Evolutionary conservation across 2,888 invertebrate species (phyloP), one percentile per base, ranked within the genome.

Genomic region (Uropetala carovei): DNA sequence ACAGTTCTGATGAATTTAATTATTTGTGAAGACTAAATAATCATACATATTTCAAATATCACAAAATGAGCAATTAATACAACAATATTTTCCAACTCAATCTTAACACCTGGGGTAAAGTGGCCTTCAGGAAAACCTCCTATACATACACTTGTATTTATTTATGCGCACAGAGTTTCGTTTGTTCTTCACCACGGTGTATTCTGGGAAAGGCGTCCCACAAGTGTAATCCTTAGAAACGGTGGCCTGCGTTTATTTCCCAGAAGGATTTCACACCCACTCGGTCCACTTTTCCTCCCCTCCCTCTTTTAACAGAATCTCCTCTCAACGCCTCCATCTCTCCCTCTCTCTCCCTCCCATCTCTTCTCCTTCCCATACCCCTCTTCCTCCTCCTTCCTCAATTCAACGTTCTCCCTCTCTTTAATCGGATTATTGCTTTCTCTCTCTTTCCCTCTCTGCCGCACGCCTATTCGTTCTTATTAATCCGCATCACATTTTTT

Each of bases 221-320:
- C 89, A 68, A 89, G 89, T 68, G 64, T 89, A 89, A 89, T 89
- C 89, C 64, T 89, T 18, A 60, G 18, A 60, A 60, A 68, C 89
- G n/a, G 43, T 30, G 86, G 59, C 30, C 14, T 89, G 89, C 89
- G 89, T 89, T 68, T 64, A 89, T 89, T 89, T 89, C 89, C 89
- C 89, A 89, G 89, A 89, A 89, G 89, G 89, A 89, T 89, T 89
- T 68, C 89, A 83, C 43, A 43, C 57, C 83, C 57, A 60, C 43
- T 43, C 18, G 64, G n/a, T 18, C 22, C 30, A 0, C n/a, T 11
- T 60, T 10, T 89, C 89, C 14, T 27, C 83, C 82, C 82, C 22
- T 7, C 9, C 81, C 30, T 27, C 30, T 27, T 27, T 30, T 27
- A 3, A 22, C 22, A 59, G 57, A n/a, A n/a, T 57, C 56, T 84